A percentile compares a stretch with the other conserved stretches of the same genome.
These are phyloP conservation scores for Rattus rattus DNA, from an alignment of 2,113 vertebrate species.

Conservation along the genomic window DNA sequence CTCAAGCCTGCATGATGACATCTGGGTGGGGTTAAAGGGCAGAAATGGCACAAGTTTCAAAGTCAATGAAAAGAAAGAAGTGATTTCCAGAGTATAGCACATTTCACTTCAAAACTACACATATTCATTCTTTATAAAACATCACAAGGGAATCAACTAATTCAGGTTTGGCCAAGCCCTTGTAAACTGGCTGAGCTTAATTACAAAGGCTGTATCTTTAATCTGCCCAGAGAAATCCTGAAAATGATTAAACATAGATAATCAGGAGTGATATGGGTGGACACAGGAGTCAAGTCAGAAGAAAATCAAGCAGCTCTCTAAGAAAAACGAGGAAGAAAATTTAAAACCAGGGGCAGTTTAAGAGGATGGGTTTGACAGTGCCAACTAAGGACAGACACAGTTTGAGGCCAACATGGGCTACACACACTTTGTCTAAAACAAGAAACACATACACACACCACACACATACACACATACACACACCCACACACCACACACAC, in stretches of 20 bases:
- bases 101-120: background rate
- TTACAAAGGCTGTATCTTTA: background rate
- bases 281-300: background rate
- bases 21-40: background rate
- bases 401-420: no score
- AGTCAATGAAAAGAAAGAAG: background rate
- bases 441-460: background rate
- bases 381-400: no score
- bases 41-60: background rate
- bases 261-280: background rate
- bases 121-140: background rate
- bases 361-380: no score
- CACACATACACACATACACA: background rate
- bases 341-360: background rate
- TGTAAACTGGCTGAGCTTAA: background rate
- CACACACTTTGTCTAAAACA: no score
- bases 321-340: background rate
- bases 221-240: background rate
- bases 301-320: background rate
- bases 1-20: background rate
- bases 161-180: no score
- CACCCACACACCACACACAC: background rate
- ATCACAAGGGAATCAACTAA: background rate
- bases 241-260: background rate
- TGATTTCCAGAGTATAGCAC: no score